phyloP scores from a whole-genome alignment of 2,113 vertebrate species.

The Pygoscelis adeliae region DNA sequence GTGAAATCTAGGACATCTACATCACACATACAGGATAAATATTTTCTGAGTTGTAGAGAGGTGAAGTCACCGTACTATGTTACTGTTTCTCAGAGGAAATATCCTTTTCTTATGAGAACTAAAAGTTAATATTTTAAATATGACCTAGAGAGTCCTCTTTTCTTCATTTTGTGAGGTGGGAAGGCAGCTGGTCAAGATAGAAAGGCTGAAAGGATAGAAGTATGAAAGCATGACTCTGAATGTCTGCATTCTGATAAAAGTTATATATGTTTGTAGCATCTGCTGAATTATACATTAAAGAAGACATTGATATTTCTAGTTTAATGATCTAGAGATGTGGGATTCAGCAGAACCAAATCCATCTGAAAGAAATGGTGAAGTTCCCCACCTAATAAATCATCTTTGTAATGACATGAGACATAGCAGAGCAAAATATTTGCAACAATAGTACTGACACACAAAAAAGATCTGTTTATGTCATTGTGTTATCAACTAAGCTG shows the following conservation, averaged over 20 bases:
- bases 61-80: not conserved
- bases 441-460: not conserved
- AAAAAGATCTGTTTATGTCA: not conserved
- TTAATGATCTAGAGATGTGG: not conserved
- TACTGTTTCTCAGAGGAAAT: not conserved
- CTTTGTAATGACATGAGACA: not conserved
- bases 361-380: not conserved
- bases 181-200: not conserved
- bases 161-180: not conserved
- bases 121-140: not conserved
- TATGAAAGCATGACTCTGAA: not conserved
- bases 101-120: not conserved
- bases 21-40: not conserved
- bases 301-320: not conserved
- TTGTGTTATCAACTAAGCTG: not conserved
- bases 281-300: not conserved
- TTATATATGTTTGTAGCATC: not conserved
- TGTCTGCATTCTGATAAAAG: not conserved
- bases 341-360: not conserved
- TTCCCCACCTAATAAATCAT: not conserved
- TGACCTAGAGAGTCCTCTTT: not conserved
- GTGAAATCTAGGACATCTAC: not conserved
- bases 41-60: not conserved
- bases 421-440: not conserved
- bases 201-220: not conserved